Evolutionary conservation across 1,140 invertebrate species (phyloP).

Genomic region (Magallana gigas): DNA sequence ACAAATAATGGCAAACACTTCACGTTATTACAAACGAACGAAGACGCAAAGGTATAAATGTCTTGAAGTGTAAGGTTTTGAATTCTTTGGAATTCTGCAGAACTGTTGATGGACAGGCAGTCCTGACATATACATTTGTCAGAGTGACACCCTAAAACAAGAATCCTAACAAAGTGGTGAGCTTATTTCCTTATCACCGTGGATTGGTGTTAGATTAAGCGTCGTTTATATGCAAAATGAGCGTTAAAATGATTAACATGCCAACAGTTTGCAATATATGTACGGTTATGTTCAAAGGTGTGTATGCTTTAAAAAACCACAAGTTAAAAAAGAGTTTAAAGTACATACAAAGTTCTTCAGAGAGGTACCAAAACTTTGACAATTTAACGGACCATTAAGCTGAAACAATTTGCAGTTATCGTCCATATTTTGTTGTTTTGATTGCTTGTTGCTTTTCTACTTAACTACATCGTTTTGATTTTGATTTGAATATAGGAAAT

Average conservation of each 20-base stretch:
- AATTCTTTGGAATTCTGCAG: constrained; percentile 5
- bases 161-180: not conserved
- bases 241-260: constrained; percentile 30
- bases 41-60: no score
- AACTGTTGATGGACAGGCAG: not conserved
- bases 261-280: constrained; percentile 19
- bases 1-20: no score
- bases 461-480: no score
- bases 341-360: not conserved
- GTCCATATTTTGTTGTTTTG: not conserved
- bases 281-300: constrained; percentile 33
- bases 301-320: constrained; percentile 26
- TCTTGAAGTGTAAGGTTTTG: not conserved
- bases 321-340: not conserved
- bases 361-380: not conserved
- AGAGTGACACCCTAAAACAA: constrained; percentile 26
- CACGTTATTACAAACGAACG: no score
- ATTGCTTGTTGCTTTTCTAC: no score
- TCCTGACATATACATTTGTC: constrained; percentile 31
- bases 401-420: not conserved
- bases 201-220: constrained; percentile 21
- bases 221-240: constrained; percentile 23
- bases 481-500: no score
- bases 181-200: constrained; percentile 13
- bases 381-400: not conserved